Base-by-base conservation (phyloP, 1,140 invertebrate genomes). In the Bombus superbus region DNA sequence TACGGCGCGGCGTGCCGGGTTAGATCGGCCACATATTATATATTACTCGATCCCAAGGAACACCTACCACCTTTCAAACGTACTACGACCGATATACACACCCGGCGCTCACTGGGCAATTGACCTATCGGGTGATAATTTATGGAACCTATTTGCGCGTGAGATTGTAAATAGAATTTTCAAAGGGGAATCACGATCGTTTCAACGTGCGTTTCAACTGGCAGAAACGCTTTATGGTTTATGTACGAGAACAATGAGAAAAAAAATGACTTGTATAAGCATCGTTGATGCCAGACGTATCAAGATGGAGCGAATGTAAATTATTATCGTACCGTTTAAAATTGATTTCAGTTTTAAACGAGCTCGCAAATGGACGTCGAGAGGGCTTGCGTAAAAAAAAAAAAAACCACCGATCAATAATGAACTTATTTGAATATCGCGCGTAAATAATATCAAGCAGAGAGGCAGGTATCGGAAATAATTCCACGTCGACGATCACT, bases 1-100 rank as follows among this genome's bases (percentile, higher is more conserved):
- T 92, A 92, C 91, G 47, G 47, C 47, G 10, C 59, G 90, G 83
- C 91, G 91, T 94, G 92, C 92, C 92, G 89, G 92, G 92, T 94
- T 91, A 94, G 81, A 91, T 91, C 86, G 92, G 92, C 91, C 93
- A 92, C 83, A 25, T 86, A 86, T 88, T 90, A 86, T 90, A 91
- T 90, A 92, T 92, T 89, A 86, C 78, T 44, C 83, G 88, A 85
- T 89, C 85, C 73, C 69, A 38, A 64, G 81, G 75, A 90, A 86
- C 78, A 80, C 75, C 35, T 80, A 53, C 72, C 42, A 40, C 40
- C 38, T 72, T 32, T 79, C 53, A 32, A 57, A 25, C 66, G 10
- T 42, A 22, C 53, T 18, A 53, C 53, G 35, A 64, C 44, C 64
- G 38, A 38, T 69, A 57, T 28, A 10, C 3, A 40, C 25, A 10